phyloP scores from a whole-genome alignment of 2,888 invertebrate genomes.

The Clusia tigrina region DNA sequence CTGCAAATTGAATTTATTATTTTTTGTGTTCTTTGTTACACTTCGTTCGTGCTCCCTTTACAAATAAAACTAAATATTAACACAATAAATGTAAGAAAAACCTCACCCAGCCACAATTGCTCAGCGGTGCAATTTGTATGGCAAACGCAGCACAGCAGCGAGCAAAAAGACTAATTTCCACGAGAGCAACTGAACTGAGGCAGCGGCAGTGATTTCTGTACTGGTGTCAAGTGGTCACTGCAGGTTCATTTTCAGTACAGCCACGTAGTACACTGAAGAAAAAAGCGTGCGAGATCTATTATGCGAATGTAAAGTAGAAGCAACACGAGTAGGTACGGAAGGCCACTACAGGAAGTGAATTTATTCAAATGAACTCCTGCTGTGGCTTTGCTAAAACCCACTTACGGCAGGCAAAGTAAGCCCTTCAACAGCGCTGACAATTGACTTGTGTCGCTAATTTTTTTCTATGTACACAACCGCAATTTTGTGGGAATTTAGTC shows the following conservation, averaged over 20 bases:
- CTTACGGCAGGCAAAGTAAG: too few relatives aligned
- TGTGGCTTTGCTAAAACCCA: background rate
- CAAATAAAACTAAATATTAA: background rate
- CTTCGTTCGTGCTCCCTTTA: too few relatives aligned
- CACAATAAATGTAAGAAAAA: background rate
- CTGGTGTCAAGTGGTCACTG: conserved; percentile 6
- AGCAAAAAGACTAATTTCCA: background rate
- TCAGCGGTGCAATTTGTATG: background rate
- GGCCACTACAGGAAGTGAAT: too few relatives aligned
- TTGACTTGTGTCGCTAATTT: too few relatives aligned
- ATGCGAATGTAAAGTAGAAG: too few relatives aligned
- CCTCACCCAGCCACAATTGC: background rate
- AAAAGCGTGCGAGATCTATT: too few relatives aligned
- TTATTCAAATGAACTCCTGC: too few relatives aligned
- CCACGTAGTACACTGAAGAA: background rate
- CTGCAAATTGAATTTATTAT: conserved; percentile 3
- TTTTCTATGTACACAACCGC: background rate
- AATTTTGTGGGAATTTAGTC: background rate
- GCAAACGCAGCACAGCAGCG: background rate
- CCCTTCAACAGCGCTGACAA: too few relatives aligned
- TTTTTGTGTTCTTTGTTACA: background rate
- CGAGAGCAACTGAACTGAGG: background rate
- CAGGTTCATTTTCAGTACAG: background rate
- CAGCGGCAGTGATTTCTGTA: background rate
- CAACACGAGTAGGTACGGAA: too few relatives aligned